Evolutionary conservation across 2,888 invertebrate species (phyloP), one percentile per base, ranked within the genome.

Genomic region (Heteromurus nitidus): DNA sequence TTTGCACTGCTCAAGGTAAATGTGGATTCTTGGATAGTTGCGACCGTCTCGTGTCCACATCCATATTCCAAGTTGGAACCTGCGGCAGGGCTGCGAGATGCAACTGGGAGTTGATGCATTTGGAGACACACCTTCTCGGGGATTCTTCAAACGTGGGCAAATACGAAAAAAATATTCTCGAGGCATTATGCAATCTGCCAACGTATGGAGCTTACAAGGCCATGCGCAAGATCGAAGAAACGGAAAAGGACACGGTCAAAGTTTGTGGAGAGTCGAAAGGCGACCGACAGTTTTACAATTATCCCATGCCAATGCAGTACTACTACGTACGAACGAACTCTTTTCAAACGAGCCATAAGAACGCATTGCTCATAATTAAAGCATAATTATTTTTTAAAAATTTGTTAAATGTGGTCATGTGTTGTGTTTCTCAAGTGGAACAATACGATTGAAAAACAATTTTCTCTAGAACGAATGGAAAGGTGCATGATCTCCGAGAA

Each of bases 31-130:
- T 60, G 5, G 30, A 2, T 3, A 36, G 11, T 9, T 64, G 64
- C 13, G 64, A 64, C 22, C 9, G 11, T 0, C 47, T 47, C 16
- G 50, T 67, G 18, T 28, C n/a, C 11, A 28, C 13, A 16, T 67
- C 50, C 3, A 50, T 67, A 20, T 67, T 67, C 18, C 50, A 67
- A 67, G 7, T 28, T 18, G 50, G 50, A 26, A 26, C 28, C 1
- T 67, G 44, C 50, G 50, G 67, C 1, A 26, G 50, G 18, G 67
- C 67, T 26, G 67, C 67, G 1, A 24, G 67, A 47, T 67, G 67
- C 11, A 26, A 3, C 9, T 67, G 67, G 67, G 67, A 67, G 26
- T 18, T 28, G 26, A 67, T 67, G 64, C 42, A 64, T 13, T 5
- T 64, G 13, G 13, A 64, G n/a, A 42, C 22, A 36, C n/a, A 22